A percentile compares a stretch with the other conserved stretches of the same genome.
phyloP scores from a whole-genome alignment of 2,888 invertebrate genomes.

The Branchellion lobata region DNA sequence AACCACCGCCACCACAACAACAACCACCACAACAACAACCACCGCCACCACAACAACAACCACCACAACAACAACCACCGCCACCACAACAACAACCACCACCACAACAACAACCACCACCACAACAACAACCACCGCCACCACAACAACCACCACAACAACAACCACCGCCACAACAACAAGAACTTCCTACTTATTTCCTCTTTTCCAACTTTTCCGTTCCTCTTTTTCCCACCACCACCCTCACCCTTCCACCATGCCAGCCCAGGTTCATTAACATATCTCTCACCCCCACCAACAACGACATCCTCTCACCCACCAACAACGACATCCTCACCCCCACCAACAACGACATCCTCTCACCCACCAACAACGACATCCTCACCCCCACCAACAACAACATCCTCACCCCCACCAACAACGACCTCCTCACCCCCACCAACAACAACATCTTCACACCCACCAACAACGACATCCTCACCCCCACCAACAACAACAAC shows the following conservation, averaged over 20 bases:
- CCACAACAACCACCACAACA: neutral
- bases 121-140: neutral
- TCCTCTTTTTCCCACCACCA: slow-evolving; percentile 49
- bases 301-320: neutral
- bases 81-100: too few relatives aligned
- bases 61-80: too few relatives aligned
- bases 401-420: neutral
- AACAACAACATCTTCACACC: neutral
- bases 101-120: too few relatives aligned
- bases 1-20: too few relatives aligned
- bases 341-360: neutral
- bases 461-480: neutral
- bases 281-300: slow-evolving; percentile 41
- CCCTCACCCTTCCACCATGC: slow-evolving; percentile 55
- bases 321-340: neutral
- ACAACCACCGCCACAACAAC: neutral
- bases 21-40: too few relatives aligned
- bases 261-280: slow-evolving; percentile 54
- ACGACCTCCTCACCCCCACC: neutral
- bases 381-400: neutral
- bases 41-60: too few relatives aligned
- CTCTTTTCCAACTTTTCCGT: slow-evolving; percentile 39
- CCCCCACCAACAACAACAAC: neutral
- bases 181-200: neutral
- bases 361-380: neutral